Evolutionary conservation across 2,113 vertebrate genomes (phyloP), one percentile per base, ranked within the genome.

Genomic region (Gallinago media): DNA sequence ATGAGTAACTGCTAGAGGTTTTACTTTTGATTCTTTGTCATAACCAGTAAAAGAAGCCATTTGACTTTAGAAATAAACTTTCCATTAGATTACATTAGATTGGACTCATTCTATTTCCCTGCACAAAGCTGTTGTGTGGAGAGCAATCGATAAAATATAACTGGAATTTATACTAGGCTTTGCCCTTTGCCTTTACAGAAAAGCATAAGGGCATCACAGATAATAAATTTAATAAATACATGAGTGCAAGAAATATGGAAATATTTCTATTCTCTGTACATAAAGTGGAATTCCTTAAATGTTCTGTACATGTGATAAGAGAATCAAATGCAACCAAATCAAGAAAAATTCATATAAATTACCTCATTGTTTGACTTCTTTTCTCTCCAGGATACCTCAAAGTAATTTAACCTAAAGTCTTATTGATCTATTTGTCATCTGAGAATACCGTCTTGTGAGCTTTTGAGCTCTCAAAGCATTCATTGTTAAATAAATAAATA

Each of bases 401-500:
- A 94, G 22, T 36, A 61, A 65, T 88, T 92, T 91, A 82, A 50
- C 11, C 1, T 38, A 38, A 19, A 76, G 9, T 20, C 44, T 92
- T 92, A 96, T 96, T 55, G 52, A 94, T 86, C 29, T 59, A 26
- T 94, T 96, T 92, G n/a, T 89, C 77, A 84, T 95, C 46, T 31
- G 80, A 90, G 59, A 79, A 61, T 59, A 34, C 22, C 46, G 62
- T 76, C 36, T 68, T 83, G 58, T 79, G 34, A 92, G 47, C 10
- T 92, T 97, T 70, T 59, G 62, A 83, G 18, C 22, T 93, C 17
- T 88, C 61, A 81, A 93, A 94, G 26, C 31, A 87, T 87, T 75
- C 22, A 8, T 61, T 85, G 27, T 61, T 59, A 88, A 83, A 92
- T 78, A 94, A 92, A 75, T 65, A 78, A 82, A 29, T 32, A 61